A percentile compares a stretch with the other conserved stretches of the same genome.
Evolutionary conservation across 2,888 invertebrate species (phyloP).

Genomic region (Microctonus hyperodae): DNA sequence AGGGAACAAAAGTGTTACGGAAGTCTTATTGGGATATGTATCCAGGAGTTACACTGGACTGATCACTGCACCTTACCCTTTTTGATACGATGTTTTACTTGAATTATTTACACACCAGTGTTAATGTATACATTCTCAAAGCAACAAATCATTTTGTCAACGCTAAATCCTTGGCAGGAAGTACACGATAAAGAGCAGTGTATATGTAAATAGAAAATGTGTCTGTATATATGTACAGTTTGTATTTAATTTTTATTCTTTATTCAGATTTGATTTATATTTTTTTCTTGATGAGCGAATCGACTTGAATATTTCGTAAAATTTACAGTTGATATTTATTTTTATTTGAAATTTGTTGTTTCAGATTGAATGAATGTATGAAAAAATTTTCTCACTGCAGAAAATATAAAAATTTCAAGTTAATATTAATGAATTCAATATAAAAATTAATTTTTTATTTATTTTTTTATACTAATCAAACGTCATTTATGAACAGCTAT

Average conservation of each 20-base stretch:
- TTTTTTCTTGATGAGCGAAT: too few relatives aligned
- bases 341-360: too few relatives aligned
- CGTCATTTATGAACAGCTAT: too few relatives aligned
- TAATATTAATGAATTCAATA: too few relatives aligned
- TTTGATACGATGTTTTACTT: conserved; percentile 41
- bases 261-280: too few relatives aligned
- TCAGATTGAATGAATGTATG: too few relatives aligned
- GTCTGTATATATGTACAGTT: conserved; percentile 30
- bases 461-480: too few relatives aligned
- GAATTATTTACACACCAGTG: background rate
- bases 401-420: too few relatives aligned
- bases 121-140: conserved; percentile 31
- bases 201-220: conserved; percentile 37
- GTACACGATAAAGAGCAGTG: conserved; percentile 28
- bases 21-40: background rate
- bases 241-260: conserved; percentile 15
- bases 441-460: too few relatives aligned
- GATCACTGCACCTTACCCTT: conserved; percentile 18
- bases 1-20: background rate
- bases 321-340: too few relatives aligned
- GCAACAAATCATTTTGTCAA: conserved; percentile 49
- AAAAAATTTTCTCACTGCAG: too few relatives aligned
- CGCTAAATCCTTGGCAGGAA: conserved; percentile 32
- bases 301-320: too few relatives aligned
- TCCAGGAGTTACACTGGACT: conserved; percentile 30